Evolutionary conservation across 2,797 vertebrate genomes (phyloP).

Genomic region (Pangasius larnaudii): DNA sequence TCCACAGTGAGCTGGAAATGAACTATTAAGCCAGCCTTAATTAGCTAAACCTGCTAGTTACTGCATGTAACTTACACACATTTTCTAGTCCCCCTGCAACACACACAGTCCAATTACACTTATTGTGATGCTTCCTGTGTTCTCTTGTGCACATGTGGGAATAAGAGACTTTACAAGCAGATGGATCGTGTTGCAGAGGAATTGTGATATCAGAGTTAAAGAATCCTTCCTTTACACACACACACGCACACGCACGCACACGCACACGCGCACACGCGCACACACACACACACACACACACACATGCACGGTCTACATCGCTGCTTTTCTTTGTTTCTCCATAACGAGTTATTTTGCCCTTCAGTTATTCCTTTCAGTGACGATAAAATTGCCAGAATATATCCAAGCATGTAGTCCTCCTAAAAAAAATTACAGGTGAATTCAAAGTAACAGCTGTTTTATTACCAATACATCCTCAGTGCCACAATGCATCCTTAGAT

Average conservation of each 20-base stretch:
- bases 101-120: constrained; percentile 19
- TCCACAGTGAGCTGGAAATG: constrained; percentile 1
- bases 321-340: neutral
- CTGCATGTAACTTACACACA: neutral
- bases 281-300: too few species aligned
- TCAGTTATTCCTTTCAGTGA: neutral
- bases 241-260: too few species aligned
- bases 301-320: neutral
- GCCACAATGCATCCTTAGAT: neutral
- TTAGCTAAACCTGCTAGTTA: neutral
- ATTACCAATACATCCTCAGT: neutral
- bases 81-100: neutral
- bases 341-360: neutral
- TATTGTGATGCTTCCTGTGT: constrained; percentile 45
- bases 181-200: constrained; percentile 64
- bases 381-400: neutral
- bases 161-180: constrained; percentile 62
- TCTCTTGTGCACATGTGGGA: constrained; percentile 58
- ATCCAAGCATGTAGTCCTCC: neutral
- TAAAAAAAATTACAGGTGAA: neutral
- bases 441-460: neutral
- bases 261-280: too few species aligned
- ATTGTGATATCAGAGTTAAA: constrained; percentile 58
- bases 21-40: neutral
- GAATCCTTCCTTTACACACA: constrained; percentile 59